Conservation (phyloP, 2,888 invertebrate genomes). For the Omphaloscelis lunosa region DNA sequence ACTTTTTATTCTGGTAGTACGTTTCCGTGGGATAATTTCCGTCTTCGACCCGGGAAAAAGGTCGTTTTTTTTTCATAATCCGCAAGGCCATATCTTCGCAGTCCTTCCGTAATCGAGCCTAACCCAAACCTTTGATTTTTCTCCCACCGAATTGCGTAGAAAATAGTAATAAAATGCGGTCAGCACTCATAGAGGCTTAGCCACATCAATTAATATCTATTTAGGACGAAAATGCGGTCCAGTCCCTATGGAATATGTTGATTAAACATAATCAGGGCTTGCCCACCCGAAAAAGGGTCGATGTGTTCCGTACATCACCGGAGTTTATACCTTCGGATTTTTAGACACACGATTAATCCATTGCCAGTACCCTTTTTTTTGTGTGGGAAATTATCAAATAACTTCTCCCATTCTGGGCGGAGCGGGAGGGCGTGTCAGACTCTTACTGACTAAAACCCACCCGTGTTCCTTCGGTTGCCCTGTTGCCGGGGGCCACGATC, state of each 20-base stretch:
- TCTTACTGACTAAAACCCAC: too few species aligned
- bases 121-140: slow-evolving; percentile 28
- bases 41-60: too few species aligned
- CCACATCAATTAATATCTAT: slow-evolving; percentile 67
- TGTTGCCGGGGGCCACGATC: too few species aligned
- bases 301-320: slow-evolving; percentile 17
- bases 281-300: slow-evolving; percentile 48
- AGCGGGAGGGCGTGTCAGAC: too few species aligned
- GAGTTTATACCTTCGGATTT: slow-evolving; percentile 33
- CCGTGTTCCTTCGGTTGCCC: too few species aligned
- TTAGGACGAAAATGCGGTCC: slow-evolving; percentile 60
- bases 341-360: slow-evolving; percentile 27
- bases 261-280: slow-evolving; percentile 64
- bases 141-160: slow-evolving; percentile 26
- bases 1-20: too few species aligned
- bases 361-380: too few species aligned
- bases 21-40: too few species aligned
- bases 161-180: slow-evolving; percentile 47
- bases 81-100: neutral
- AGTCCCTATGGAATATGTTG: slow-evolving; percentile 63
- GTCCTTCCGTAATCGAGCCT: neutral
- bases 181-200: slow-evolving; percentile 41
- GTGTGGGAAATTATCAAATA: too few species aligned
- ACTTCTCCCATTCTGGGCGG: too few species aligned
- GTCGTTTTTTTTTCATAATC: neutral